phyloP scores from a whole-genome alignment of 2,113 vertebrate species.

The Mastomys coucha region DNA sequence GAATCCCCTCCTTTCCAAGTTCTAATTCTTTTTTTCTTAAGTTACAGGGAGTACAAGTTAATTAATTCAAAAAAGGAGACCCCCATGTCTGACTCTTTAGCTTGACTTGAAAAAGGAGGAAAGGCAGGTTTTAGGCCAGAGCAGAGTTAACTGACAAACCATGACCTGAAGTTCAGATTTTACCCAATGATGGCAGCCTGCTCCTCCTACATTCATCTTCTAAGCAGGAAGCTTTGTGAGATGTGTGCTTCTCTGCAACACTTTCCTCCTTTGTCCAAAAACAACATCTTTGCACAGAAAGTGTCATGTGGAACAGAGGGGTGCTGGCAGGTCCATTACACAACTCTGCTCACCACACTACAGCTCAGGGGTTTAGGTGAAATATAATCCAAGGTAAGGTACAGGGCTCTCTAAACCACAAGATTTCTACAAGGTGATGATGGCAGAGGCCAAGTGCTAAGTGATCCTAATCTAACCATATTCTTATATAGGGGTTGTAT shows the following conservation, averaged over 20 bases:
- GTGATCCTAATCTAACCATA: neutral
- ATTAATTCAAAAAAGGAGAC: neutral
- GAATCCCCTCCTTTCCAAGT: neutral
- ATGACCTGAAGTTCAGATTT: neutral
- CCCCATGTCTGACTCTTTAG: neutral
- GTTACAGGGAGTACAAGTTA: neutral
- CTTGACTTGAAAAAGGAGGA: neutral
- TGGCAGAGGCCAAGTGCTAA: neutral
- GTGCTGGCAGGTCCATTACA: neutral
- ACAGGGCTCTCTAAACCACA: neutral
- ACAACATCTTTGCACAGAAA: neutral
- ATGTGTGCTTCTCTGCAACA: neutral
- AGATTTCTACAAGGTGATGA: neutral
- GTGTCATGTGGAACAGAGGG: neutral
- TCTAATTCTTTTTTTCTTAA: neutral
- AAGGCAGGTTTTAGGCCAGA: neutral
- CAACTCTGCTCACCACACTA: neutral
- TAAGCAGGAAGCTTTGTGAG: neutral
- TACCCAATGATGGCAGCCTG: neutral
- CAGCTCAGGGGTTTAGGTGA: neutral
- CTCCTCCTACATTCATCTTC: neutral
- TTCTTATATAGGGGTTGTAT: neutral
- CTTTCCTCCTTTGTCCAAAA: neutral
- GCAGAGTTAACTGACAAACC: neutral
- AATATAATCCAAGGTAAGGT: neutral